Percentiles rank a stretch among this genome's conserved stretches.
phyloP scores from a whole-genome alignment of 2,113 vertebrate genomes.

The Cygnus atratus region DNA sequence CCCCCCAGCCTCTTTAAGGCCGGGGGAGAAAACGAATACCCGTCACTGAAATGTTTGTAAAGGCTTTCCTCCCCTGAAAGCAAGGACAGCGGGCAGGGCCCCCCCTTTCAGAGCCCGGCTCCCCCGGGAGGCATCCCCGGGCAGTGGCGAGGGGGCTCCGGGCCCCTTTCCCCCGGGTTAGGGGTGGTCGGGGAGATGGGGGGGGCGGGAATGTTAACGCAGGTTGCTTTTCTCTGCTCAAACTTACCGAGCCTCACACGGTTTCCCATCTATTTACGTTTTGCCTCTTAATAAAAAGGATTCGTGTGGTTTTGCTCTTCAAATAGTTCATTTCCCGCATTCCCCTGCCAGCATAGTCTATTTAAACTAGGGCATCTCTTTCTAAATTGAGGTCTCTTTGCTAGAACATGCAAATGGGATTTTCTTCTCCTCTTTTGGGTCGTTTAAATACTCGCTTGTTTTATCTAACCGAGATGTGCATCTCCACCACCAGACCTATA shows the following conservation, averaged over 20 bases:
- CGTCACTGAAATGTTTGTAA: neutral
- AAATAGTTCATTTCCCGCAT: slow-evolving; percentile 22
- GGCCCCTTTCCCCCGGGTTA: neutral
- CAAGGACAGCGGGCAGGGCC: neutral
- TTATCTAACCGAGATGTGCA: neutral
- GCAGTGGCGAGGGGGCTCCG: neutral
- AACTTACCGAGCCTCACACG: neutral
- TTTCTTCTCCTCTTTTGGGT: neutral
- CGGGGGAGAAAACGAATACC: neutral
- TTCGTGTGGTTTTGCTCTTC: slow-evolving; percentile 10
- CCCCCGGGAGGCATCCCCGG: neutral
- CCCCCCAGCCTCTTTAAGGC: neutral
- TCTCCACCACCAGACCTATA: neutral
- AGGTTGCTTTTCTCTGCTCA: neutral
- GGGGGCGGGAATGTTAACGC: neutral
- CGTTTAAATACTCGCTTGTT: neutral
- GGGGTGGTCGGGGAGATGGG: no score
- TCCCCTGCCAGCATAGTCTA: neutral
- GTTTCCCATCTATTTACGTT: neutral
- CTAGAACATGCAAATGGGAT: neutral
- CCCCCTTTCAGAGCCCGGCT: neutral
- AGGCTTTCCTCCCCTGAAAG: neutral
- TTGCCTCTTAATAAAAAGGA: slow-evolving; percentile 16
- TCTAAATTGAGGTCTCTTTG: neutral
- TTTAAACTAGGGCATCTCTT: neutral